A percentile compares a stretch with the other conserved stretches of the same genome.
Evolutionary conservation across 23 tunicate species (phyloP).

Genomic region (Trididemnum nubilum): DNA sequence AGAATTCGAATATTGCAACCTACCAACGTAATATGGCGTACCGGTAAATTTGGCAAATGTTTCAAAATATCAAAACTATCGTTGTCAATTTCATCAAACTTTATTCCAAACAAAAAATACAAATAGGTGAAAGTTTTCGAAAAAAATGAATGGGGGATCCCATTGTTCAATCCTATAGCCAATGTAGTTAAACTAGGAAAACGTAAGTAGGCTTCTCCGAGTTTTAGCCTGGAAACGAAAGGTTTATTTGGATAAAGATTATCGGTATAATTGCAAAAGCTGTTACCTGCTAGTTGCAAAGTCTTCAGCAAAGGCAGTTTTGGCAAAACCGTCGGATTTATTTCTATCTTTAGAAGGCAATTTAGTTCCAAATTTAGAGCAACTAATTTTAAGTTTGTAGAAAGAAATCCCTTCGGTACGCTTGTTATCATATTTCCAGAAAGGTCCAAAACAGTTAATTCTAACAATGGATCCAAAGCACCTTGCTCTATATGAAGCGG

Average conservation of each 20-base stretch:
- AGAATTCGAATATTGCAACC: background rate
- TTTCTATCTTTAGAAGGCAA: background rate
- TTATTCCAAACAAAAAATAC: background rate
- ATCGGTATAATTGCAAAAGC: background rate
- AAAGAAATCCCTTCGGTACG: background rate
- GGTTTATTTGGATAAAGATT: background rate
- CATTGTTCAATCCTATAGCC: background rate
- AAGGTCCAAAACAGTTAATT: background rate
- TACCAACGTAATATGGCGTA: background rate
- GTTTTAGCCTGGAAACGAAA: background rate
- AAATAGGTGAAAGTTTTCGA: background rate
- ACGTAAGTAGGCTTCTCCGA: background rate
- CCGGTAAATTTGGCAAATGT: background rate
- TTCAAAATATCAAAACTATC: background rate
- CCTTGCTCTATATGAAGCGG: background rate
- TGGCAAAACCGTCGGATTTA: background rate
- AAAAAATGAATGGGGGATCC: background rate
- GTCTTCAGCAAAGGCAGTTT: background rate
- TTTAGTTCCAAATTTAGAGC: background rate
- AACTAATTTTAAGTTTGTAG: background rate
- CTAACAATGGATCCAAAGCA: background rate
- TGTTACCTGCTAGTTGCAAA: background rate
- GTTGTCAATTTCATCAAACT: background rate
- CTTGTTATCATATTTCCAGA: slow-evolving; percentile 8
- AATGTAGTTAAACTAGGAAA: background rate